Evolutionary conservation across 2,888 invertebrate genomes (phyloP), one percentile per base, ranked within the genome.

Genomic region (Caenorhabditis sp.): DNA sequence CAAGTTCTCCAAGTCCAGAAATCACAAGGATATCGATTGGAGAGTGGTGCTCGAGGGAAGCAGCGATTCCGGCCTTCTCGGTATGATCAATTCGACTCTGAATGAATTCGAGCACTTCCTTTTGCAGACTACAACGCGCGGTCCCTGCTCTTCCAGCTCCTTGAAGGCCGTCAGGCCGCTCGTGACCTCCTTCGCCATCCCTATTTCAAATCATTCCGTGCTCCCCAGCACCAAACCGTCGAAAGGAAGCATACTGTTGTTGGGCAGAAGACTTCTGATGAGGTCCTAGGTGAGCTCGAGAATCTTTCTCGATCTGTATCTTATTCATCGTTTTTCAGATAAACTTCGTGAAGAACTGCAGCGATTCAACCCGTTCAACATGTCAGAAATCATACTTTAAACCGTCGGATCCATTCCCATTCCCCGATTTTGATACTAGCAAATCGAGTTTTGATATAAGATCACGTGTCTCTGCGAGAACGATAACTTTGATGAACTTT

Each of bases 331-430:
- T n/a, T n/a, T 75, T 75, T 50, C 62, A 75, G 72, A 72, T 15
- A 72, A 70, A 56, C 61, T 77, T 17, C 71, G 72, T n/a, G 77
- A 77, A 41, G 77, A 77, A 32, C 66, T 77, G 0, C 71, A 72
- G n/a, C 48, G 72, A 13, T 77, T 77, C 72, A 77, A 77, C 27
- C 77, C 77, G 13, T 77, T 77, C 52, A 77, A 71, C 50, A 72
- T 72, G 76, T 76, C 76, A 11, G 71, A 76, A 46, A 70, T 71
- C 17, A 65, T 65, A 26, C 55, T 76, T 5, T 76, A 37, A 68
- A 35, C 15, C 46, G 22, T 53, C 35, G 35, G 30, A 43, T 53
- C 6, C 8, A 7, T 22, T 55, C 39, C 20, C 9, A 15, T 41
- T 50, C 39, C 20, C 9, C 15, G 20, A 24, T 56, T 41, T 26